Conservation (phyloP, 2,888 invertebrate species). For the Lasioglossum vierecki region DNA sequence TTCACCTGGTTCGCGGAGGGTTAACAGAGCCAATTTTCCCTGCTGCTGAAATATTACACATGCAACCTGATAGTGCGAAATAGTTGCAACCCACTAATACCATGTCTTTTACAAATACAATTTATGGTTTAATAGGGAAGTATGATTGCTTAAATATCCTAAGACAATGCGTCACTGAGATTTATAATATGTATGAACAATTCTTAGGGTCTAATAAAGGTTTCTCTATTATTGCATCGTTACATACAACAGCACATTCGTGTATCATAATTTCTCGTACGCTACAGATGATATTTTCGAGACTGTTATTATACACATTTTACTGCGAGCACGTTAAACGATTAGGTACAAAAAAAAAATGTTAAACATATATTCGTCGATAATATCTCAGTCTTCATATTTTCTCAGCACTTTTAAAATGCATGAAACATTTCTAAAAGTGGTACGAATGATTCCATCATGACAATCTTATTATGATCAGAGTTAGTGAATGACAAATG, state of each 20-base stretch:
- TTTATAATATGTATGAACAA: background rate
- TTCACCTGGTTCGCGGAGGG: constrained; percentile 5
- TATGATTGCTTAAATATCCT: background rate
- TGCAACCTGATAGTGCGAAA: background rate
- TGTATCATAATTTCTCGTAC: too few species aligned
- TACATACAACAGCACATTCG: background rate
- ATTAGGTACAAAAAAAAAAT: background rate
- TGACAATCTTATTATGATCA: background rate
- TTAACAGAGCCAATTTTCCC: background rate
- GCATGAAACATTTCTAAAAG: background rate
- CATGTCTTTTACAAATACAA: background rate
- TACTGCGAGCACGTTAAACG: background rate
- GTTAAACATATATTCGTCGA: background rate
- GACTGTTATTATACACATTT: too few species aligned
- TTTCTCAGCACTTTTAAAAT: constrained; percentile 8
- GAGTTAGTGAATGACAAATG: background rate
- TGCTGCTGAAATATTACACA: background rate
- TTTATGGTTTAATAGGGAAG: background rate
- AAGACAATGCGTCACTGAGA: background rate
- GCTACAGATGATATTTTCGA: background rate
- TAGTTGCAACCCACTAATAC: constrained; percentile 11
- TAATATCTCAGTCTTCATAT: background rate
- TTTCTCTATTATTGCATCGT: background rate
- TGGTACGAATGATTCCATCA: background rate
- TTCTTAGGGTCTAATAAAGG: background rate